A percentile compares a stretch with the other conserved stretches of the same genome.
Conservation (phyloP, 37 sponge, comb jelly and placozoan species). For the Bolinopsis microptera region DNA sequence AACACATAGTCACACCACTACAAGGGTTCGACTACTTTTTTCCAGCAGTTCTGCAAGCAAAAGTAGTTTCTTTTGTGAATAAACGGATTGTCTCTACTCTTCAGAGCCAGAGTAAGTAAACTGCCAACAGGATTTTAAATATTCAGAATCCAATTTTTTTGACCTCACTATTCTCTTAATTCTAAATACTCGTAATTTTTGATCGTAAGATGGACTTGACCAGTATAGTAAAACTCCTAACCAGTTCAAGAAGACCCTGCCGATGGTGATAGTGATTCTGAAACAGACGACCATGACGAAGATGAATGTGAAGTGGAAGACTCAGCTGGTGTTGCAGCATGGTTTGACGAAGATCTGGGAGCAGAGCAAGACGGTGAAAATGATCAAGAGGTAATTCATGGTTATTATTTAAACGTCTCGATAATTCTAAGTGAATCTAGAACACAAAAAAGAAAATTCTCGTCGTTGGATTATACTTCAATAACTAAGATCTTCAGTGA, state of each 20-base stretch:
- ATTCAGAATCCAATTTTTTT: too few relatives aligned
- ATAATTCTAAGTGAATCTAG: too few relatives aligned
- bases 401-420: too few relatives aligned
- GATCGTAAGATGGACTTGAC: too few relatives aligned
- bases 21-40: neutral
- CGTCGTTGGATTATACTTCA: too few relatives aligned
- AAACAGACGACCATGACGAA: neutral
- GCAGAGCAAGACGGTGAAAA: neutral
- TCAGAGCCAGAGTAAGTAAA: neutral
- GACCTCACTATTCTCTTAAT: too few relatives aligned
- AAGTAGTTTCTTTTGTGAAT: neutral
- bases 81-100: neutral
- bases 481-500: too few relatives aligned
- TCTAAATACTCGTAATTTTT: too few relatives aligned
- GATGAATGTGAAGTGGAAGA: neutral
- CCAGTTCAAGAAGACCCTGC: too few relatives aligned
- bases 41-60: neutral
- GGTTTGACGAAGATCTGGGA: neutral
- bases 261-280: neutral
- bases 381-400: neutral
- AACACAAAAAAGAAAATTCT: too few relatives aligned
- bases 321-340: neutral
- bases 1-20: neutral
- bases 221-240: too few relatives aligned
- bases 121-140: too few relatives aligned